phyloP scores from a whole-genome alignment of 2,113 vertebrate species.

The Marcusenius ussheri region DNA sequence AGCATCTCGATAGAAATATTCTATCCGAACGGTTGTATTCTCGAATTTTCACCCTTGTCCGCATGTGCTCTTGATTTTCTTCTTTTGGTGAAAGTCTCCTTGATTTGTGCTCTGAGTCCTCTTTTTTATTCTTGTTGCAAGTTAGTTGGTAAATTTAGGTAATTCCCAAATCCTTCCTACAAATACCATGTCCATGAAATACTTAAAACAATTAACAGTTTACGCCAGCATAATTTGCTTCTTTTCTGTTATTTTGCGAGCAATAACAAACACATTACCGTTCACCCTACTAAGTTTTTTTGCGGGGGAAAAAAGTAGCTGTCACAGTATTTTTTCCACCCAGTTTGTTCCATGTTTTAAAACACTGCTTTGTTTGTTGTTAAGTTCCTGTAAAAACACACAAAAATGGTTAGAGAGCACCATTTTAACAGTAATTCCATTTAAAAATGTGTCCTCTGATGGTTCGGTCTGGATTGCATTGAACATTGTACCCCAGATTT shows the following conservation, averaged over 20 bases:
- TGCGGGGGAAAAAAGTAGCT: conserved; percentile 41
- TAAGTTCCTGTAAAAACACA: conserved; percentile 14
- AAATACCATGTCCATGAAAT: conserved; percentile 39
- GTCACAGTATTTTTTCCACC: not conserved
- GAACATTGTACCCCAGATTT: not conserved
- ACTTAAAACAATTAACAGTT: conserved; percentile 46
- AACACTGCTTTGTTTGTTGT: conserved; percentile 1
- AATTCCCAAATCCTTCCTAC: conserved; percentile 21
- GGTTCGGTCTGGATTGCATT: conserved; percentile 39
- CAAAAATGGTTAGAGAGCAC: conserved; percentile 52
- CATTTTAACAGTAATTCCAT: conserved; percentile 59
- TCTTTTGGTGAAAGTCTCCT: conserved; percentile 11
- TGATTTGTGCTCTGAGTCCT: conserved; percentile 26
- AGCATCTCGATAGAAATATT: conserved; percentile 48
- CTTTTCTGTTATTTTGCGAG: conserved; percentile 40
- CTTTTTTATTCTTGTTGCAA: conserved; percentile 20
- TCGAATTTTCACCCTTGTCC: conserved; percentile 36
- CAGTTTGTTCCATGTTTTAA: conserved; percentile 30
- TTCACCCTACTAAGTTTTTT: conserved; percentile 44
- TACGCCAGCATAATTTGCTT: conserved; percentile 30
- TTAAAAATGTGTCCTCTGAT: conserved; percentile 27
- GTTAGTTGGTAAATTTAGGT: conserved; percentile 36
- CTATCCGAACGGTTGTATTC: conserved; percentile 41
- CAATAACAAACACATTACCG: conserved; percentile 50
- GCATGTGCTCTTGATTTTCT: conserved; percentile 13